A percentile compares a stretch with the other conserved stretches of the same genome.
Evolutionary conservation across 2,797 vertebrate genomes (phyloP).

Genomic region (Anas bernieri): DNA sequence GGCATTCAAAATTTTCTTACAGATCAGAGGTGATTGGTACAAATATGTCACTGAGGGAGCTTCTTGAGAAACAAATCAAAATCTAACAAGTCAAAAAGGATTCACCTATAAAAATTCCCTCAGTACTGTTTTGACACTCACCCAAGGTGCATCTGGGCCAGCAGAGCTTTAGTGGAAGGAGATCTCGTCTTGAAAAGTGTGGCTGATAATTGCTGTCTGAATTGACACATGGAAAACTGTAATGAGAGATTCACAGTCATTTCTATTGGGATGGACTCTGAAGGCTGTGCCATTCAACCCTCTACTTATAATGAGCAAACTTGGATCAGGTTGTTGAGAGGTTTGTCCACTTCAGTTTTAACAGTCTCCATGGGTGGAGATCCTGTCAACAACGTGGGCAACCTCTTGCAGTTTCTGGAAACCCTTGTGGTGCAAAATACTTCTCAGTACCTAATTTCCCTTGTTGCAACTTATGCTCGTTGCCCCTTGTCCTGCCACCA

Average conservation of each 20-base stretch:
- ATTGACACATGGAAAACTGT: background rate
- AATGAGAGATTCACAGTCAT: background rate
- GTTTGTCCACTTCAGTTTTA: background rate
- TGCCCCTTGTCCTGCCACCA: background rate
- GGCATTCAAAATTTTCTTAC: background rate
- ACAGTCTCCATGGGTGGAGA: background rate
- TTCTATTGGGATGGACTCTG: background rate
- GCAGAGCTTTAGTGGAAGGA: background rate
- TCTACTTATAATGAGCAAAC: background rate
- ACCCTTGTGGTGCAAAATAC: background rate
- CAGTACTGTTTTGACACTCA: background rate
- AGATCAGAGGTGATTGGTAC: background rate
- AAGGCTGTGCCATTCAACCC: background rate
- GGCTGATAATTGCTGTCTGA: background rate
- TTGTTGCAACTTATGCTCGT: background rate
- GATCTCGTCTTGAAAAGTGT: background rate
- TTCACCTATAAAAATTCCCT: background rate
- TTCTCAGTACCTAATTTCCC: background rate
- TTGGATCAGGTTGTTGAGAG: background rate
- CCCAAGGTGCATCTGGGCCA: background rate
- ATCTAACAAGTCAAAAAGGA: background rate
- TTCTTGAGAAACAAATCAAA: background rate
- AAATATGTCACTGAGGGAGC: background rate
- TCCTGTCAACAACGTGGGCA: background rate
- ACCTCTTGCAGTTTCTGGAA: background rate